These are phyloP conservation scores for Brenthis ino DNA, from an alignment of 2,888 invertebrate genomes.

Conservation along the genomic window DNA sequence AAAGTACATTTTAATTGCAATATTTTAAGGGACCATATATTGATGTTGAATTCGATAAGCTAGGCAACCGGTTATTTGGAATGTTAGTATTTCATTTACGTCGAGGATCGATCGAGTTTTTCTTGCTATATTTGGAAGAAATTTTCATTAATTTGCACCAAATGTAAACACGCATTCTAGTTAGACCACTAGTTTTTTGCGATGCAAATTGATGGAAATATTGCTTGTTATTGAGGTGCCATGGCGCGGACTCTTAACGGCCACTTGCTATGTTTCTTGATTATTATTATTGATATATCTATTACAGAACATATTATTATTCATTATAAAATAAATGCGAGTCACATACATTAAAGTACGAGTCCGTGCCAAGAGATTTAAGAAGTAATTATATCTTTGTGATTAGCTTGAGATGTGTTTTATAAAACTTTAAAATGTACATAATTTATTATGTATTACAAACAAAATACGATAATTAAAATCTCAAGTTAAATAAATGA, in stretches of 20 bases:
- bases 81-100: neutral
- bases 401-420: slow-evolving; percentile 38
- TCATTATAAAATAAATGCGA: slow-evolving; percentile 4
- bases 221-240: slow-evolving; percentile 25
- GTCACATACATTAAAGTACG: slow-evolving; percentile 15
- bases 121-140: slow-evolving; percentile 31
- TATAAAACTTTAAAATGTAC: neutral
- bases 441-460: neutral
- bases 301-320: slow-evolving; percentile 3
- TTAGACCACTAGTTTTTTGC: neutral
- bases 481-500: slow-evolving; percentile 27
- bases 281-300: neutral
- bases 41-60: slow-evolving; percentile 6
- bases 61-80: neutral
- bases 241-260: slow-evolving; percentile 26
- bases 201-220: slow-evolving; percentile 33
- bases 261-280: slow-evolving; percentile 1
- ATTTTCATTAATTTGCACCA: slow-evolving; percentile 28
- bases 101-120: slow-evolving; percentile 36
- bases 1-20: slow-evolving; percentile 24
- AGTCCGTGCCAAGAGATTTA: slow-evolving; percentile 16
- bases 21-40: neutral
- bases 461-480: neutral
- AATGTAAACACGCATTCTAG: neutral
- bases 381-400: slow-evolving; percentile 18